Conservation (phyloP, 2,888 invertebrate genomes). For the Drosophila birchii region DNA sequence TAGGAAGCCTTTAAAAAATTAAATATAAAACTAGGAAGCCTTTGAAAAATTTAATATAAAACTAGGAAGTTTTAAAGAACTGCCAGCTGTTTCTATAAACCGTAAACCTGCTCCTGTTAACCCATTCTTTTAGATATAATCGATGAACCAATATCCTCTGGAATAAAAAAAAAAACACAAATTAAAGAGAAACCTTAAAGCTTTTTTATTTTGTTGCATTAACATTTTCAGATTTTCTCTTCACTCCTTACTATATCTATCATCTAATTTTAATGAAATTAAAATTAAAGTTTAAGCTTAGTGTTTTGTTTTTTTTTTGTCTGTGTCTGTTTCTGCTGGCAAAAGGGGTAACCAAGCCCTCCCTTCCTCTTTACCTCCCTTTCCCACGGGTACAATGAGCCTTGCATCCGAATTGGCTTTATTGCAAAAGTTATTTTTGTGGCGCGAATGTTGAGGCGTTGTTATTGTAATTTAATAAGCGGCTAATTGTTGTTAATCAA, state of each 20-base stretch:
- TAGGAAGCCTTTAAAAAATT: no score
- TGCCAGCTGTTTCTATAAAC: no score
- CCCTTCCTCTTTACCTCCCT: no score
- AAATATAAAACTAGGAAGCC: no score
- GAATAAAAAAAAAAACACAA: no score
- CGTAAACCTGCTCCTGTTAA: background rate
- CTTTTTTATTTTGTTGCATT: no score
- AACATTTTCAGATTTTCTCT: no score
- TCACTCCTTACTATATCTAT: no score
- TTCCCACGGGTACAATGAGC: background rate
- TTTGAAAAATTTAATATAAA: no score
- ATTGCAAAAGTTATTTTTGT: constrained; percentile 38
- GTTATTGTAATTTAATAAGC: constrained; percentile 80
- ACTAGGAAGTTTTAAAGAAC: no score
- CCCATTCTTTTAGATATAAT: background rate
- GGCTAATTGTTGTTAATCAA: constrained; percentile 84
- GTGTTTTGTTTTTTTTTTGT: background rate
- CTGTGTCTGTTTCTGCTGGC: background rate
- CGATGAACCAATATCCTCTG: background rate
- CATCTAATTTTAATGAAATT: no score
- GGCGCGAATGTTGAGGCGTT: constrained; percentile 53
- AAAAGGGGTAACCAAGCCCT: background rate
- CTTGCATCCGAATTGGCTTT: constrained; percentile 23
- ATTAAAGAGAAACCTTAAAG: no score
- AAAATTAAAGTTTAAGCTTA: background rate